phyloP scores from a whole-genome alignment of 2,113 vertebrate species.

The Opisthocomus hoazin region DNA sequence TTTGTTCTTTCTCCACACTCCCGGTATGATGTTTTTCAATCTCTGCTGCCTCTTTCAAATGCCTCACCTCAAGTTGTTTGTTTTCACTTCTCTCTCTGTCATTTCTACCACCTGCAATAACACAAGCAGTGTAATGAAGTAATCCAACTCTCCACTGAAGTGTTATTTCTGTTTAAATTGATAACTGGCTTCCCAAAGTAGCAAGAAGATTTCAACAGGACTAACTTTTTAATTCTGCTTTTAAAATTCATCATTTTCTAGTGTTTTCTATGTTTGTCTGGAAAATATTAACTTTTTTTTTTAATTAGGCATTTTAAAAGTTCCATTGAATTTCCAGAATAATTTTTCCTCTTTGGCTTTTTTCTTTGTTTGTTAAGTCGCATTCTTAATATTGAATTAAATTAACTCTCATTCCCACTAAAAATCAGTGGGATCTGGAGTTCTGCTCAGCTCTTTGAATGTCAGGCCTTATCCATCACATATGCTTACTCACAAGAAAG shows the following conservation, averaged over 20 bases:
- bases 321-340: background rate
- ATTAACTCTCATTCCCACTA: background rate
- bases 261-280: background rate
- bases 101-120: constrained; percentile 74
- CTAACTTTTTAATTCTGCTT: background rate
- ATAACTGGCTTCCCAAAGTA: background rate
- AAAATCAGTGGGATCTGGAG: background rate
- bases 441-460: background rate
- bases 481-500: background rate
- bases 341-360: background rate
- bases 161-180: background rate
- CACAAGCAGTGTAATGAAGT: background rate
- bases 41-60: constrained; percentile 59
- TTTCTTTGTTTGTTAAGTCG: background rate
- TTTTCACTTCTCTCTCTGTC: constrained; percentile 52
- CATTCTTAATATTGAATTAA: background rate
- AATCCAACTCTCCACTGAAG: background rate
- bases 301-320: background rate
- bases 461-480: background rate
- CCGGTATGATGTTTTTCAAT: constrained; percentile 18
- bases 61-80: constrained; percentile 53
- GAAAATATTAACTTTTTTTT: background rate
- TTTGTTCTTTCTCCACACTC: constrained; percentile 43
- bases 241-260: background rate
- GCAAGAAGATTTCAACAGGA: background rate